phyloP scores from a whole-genome alignment of 30 jellyfish, hydroid and myxozoan species.

The Cassiopea xamachana region DNA sequence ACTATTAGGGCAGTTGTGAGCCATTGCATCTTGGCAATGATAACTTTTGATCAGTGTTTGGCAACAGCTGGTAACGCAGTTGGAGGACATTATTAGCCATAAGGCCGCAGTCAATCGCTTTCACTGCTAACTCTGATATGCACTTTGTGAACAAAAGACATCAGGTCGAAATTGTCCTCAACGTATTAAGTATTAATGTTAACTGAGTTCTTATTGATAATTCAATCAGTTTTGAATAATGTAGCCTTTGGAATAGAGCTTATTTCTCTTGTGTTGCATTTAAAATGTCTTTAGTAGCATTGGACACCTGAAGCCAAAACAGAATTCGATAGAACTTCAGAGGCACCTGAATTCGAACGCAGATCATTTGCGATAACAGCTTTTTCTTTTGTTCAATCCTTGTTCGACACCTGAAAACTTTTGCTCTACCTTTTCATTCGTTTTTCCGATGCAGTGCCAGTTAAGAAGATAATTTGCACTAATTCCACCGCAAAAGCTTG shows the following conservation, averaged over 20 bases:
- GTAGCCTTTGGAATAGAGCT: neutral
- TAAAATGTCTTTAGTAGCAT: neutral
- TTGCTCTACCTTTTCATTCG: neutral
- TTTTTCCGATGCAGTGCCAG: neutral
- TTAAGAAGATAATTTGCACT: neutral
- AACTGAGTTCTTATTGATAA: neutral
- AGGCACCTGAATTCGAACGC: slow-evolving; percentile 7
- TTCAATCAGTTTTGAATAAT: neutral
- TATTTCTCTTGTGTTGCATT: slow-evolving; percentile 3
- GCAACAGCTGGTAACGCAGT: neutral
- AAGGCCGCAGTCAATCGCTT: neutral
- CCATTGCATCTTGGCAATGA: too few species aligned
- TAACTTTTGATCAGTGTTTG: neutral
- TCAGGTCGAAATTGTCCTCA: neutral
- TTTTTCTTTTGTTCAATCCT: neutral
- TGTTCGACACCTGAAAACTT: slow-evolving; percentile 5
- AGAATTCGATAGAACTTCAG: neutral
- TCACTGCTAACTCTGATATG: neutral
- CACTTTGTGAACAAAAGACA: neutral
- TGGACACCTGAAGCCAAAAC: slow-evolving; percentile 5
- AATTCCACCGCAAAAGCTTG: neutral
- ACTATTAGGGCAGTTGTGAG: too few species aligned
- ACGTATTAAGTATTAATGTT: neutral
- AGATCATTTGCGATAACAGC: neutral
- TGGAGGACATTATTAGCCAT: neutral